Percentiles rank a stretch among this genome's conserved stretches.
Conservation (phyloP, 2,797 vertebrate genomes). For the Phataginus tetradactyla region DNA sequence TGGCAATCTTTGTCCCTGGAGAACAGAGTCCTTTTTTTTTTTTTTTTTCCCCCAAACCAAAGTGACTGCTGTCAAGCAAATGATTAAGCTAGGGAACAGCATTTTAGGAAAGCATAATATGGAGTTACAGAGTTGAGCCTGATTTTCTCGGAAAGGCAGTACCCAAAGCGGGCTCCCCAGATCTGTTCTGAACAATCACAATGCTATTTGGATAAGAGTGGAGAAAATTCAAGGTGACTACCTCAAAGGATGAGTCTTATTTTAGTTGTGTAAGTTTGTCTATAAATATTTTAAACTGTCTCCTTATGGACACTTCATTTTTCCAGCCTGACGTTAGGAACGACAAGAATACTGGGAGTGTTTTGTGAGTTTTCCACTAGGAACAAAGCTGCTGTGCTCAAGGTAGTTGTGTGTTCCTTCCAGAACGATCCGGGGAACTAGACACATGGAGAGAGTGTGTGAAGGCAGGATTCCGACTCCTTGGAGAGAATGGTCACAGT, state of each 20-base stretch:
- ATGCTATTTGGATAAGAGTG: neutral
- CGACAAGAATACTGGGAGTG: neutral
- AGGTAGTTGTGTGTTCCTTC: neutral
- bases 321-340: neutral
- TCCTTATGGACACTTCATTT: neutral
- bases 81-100: neutral
- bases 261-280: neutral
- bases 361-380: neutral
- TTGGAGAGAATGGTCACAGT: constrained; percentile 53
- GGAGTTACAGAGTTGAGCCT: neutral
- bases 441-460: neutral
- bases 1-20: neutral
- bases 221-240: neutral
- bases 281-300: neutral
- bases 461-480: constrained; percentile 43
- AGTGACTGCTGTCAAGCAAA: neutral
- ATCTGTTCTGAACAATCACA: neutral
- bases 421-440: neutral
- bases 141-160: neutral
- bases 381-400: neutral
- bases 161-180: neutral
- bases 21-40: neutral
- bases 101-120: neutral
- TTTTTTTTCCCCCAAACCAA: neutral
- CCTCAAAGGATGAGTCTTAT: neutral